These are phyloP conservation scores for Threskiornis aethiopicus DNA, from an alignment of 2,797 vertebrate genomes.

Conservation along the genomic window DNA sequence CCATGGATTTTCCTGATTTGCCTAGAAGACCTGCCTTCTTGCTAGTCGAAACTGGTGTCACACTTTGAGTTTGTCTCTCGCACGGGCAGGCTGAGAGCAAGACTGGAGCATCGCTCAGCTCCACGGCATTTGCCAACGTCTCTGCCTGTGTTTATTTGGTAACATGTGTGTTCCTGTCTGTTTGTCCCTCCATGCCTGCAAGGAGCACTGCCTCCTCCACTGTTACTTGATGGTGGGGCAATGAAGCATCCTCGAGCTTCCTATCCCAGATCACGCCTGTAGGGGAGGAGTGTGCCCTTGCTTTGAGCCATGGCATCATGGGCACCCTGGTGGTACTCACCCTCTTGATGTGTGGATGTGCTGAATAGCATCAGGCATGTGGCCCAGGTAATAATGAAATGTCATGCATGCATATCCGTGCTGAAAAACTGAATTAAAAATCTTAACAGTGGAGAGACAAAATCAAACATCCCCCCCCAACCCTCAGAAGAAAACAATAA, in stretches of 20 bases:
- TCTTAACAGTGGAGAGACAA: not conserved
- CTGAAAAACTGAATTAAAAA: not conserved
- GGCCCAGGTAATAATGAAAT: not conserved
- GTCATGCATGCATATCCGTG: not conserved
- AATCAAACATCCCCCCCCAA: not conserved
- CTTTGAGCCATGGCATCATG: not conserved
- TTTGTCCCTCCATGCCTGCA: not conserved
- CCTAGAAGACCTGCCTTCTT: not conserved
- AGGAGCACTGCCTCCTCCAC: not conserved
- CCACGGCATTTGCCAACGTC: not conserved
- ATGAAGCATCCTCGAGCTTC: not conserved
- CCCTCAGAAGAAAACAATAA: not conserved
- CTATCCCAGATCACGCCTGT: not conserved
- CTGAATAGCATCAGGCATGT: not conserved
- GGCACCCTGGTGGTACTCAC: not conserved
- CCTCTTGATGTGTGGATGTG: not conserved
- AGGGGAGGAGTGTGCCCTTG: not conserved
- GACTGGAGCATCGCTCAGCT: not conserved
- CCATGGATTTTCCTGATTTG: not conserved
- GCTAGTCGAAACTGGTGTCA: not conserved
- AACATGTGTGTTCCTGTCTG: rapidly evolving
- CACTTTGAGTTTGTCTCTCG: not conserved
- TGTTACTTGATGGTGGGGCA: not conserved
- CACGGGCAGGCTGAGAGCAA: not conserved
- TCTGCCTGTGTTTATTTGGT: not conserved